Evolutionary conservation across 53 echinoderm and acorn worm species (phyloP), one percentile per base, ranked within the genome.

Genomic region (Luidia sarsii): DNA sequence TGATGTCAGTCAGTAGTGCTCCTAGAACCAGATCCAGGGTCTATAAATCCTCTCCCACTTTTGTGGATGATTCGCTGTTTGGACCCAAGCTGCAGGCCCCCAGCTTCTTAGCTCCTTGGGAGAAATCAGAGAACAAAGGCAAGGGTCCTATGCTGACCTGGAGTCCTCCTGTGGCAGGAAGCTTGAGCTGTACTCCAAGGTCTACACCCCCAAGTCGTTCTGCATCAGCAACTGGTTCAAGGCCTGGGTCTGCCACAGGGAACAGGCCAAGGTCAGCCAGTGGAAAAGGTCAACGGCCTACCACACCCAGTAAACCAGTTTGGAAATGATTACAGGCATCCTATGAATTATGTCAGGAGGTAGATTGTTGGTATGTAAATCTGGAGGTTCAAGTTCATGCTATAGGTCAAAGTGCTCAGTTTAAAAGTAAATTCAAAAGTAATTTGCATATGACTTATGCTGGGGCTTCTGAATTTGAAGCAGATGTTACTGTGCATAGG

Each of bases 51-150:
- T 68, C 45, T 19, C 83, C 86, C 7, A 88, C 85, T 15, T 95
- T 88, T 23, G 88, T 95, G 0, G 95, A 95, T 49, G 93, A 95
- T 43, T 53, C 83, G 9, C 64, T 95, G n/a, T 95, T 95, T 65
- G 95, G 95, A 18, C 80, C 84, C 2, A 79, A 69, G 20, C 81
- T 95, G 39, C 43, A 88, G 25, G 54, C 66, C 32, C 88, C 93
- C 3, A 64, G 50, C 25, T 95, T 95, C 88, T 84, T 85, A 15
- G 84, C 96, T 5, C 96, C 96, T 3, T 95, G 96, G 96, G 93
- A 84, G 33, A 87, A 92, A 45, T 85, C 93, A 64, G 85, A 92
- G 29, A 85, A 73, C 0, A 55, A 81, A 3, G 75, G 64, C 38
- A 86, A 86, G 29, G 51, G 86, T 39, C 87, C 75, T 15, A 83